These are phyloP conservation scores for Digitonthophagus gazella DNA, from an alignment of 2,888 invertebrate genomes.

Conservation along the genomic window DNA sequence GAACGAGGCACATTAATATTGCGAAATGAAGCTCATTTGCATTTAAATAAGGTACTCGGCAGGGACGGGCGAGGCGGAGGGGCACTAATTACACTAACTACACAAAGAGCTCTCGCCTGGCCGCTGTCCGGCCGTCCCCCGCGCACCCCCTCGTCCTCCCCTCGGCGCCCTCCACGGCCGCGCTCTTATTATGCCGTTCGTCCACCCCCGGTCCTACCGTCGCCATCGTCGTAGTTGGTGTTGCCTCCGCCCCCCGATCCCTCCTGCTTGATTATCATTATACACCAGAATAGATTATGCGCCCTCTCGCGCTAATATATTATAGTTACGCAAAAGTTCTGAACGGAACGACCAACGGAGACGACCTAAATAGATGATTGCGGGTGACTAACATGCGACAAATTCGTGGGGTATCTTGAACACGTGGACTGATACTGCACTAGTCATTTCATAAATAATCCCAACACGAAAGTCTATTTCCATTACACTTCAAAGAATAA, in stretches of 20 bases:
- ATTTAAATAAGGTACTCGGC: conserved; percentile 75
- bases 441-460: too few species aligned
- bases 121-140: conserved; percentile 45
- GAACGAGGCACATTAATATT: conserved; percentile 78
- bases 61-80: conserved; percentile 38
- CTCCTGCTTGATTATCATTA: conserved; percentile 49
- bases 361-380: neutral
- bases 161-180: conserved; percentile 23
- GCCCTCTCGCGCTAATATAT: conserved; percentile 29
- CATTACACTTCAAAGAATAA: too few species aligned
- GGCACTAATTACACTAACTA: conserved; percentile 56
- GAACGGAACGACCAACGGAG: neutral
- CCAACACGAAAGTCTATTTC: too few species aligned
- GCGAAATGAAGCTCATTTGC: conserved; percentile 88
- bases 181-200: conserved; percentile 43
- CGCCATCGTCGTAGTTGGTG: neutral
- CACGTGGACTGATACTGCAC: neutral
- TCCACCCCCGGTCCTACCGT: conserved; percentile 17
- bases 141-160: conserved; percentile 13
- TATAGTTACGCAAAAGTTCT: conserved; percentile 22
- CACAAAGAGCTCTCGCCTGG: conserved; percentile 54
- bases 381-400: neutral
- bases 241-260: conserved; percentile 38
- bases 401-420: neutral
- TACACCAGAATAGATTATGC: conserved; percentile 50